Conservation (phyloP, 2,888 invertebrate genomes). For the Orchesella flavescens region DNA sequence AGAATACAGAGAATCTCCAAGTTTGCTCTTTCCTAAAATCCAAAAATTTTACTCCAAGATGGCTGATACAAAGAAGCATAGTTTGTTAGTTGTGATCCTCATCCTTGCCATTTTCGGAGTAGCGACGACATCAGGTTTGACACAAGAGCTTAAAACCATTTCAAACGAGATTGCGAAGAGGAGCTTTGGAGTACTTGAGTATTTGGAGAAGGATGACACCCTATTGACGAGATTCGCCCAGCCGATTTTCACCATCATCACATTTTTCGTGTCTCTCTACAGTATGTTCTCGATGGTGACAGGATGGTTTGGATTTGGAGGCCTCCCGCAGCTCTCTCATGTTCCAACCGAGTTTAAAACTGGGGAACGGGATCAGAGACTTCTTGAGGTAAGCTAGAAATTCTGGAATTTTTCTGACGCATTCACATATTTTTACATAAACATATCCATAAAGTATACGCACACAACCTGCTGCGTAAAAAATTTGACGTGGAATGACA, state of each 20-base stretch:
- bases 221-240: constrained; percentile 18
- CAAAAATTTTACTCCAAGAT: not conserved
- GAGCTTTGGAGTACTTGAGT: constrained; percentile 27
- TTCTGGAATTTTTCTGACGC: not conserved
- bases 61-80: constrained; percentile 15
- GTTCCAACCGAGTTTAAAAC: constrained; percentile 26
- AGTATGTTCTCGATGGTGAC: not conserved
- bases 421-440: not conserved
- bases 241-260: constrained; percentile 20
- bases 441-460: too few species aligned
- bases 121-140: constrained; percentile 4
- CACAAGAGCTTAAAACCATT: constrained; percentile 8
- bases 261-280: not conserved
- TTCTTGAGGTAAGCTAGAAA: constrained; percentile 31
- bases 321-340: not conserved
- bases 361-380: constrained; percentile 29
- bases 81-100: constrained; percentile 18
- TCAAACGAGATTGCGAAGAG: constrained; percentile 19
- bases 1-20: not conserved
- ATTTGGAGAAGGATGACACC: constrained; percentile 11
- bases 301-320: not conserved
- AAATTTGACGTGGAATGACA: too few species aligned
- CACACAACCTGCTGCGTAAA: too few species aligned
- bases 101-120: not conserved
- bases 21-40: not conserved